Evolutionary conservation across 2,113 vertebrate genomes (phyloP).

Genomic region (Lanius ludovicianus): DNA sequence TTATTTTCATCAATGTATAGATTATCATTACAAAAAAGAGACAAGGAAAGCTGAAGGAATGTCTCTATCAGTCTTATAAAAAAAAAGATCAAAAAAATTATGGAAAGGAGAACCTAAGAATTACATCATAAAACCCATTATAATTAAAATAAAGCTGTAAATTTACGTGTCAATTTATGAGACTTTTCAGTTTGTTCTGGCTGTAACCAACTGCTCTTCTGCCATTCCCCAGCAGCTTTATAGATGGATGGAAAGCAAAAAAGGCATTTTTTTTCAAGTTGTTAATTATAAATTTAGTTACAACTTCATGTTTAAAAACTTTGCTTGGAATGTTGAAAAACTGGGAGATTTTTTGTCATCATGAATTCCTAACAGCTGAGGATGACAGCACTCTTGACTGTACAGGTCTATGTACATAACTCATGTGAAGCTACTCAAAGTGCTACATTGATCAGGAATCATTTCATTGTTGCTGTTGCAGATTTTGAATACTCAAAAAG

Average conservation of each 20-base stretch:
- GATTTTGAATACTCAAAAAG: neutral
- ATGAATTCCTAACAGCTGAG: neutral
- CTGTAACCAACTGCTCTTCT: neutral
- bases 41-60: neutral
- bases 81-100: neutral
- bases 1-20: neutral
- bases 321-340: accelerated
- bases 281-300: neutral
- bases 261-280: neutral
- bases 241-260: neutral
- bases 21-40: neutral
- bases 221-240: neutral
- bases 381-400: neutral
- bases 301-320: neutral
- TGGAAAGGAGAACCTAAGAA: neutral
- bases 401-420: neutral
- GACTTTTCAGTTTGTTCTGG: neutral
- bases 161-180: neutral
- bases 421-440: neutral
- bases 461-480: neutral
- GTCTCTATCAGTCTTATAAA: neutral
- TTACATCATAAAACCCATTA: neutral
- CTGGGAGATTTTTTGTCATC: neutral
- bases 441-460: neutral
- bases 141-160: neutral